Evolutionary conservation across 1,140 invertebrate genomes (phyloP).

Genomic region (Cylas formicarius): DNA sequence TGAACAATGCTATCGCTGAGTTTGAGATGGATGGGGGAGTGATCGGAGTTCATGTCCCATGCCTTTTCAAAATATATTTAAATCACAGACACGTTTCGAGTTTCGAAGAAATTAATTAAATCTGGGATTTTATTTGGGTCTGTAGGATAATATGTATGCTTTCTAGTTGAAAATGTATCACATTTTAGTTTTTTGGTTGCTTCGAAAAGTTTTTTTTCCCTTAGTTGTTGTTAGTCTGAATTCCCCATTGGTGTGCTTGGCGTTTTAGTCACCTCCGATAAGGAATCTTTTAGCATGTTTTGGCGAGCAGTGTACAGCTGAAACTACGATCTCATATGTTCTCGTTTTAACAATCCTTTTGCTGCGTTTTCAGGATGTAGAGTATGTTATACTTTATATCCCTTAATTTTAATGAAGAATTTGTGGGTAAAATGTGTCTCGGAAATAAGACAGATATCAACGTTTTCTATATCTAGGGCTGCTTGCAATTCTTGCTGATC

Average conservation of each 20-base stretch:
- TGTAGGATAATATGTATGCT: conserved; percentile 9
- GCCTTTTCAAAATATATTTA: conserved; percentile 4
- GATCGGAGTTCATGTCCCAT: conserved; percentile 26
- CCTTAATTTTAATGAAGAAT: conserved; percentile 18
- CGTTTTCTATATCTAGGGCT: conserved; percentile 25
- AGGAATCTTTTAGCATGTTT: too few species aligned
- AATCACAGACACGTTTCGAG: background rate
- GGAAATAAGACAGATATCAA: conserved; percentile 24
- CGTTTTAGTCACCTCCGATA: too few species aligned
- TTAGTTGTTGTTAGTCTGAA: too few species aligned
- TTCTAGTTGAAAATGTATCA: conserved; percentile 7
- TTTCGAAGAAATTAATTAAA: conserved; percentile 9
- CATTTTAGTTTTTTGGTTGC: conserved; percentile 5
- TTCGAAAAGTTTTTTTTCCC: conserved; percentile 1
- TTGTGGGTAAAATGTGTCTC: conserved; percentile 25
- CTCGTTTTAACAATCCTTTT: too few species aligned
- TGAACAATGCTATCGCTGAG: conserved; percentile 9
- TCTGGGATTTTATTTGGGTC: conserved; percentile 12
- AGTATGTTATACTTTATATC: conserved; percentile 23
- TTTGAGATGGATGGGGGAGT: conserved; percentile 24
- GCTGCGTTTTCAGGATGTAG: conserved; percentile 21
- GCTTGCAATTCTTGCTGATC: conserved; percentile 23
- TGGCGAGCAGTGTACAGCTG: too few species aligned
- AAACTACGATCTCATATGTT: too few species aligned
- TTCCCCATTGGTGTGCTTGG: too few species aligned